These are phyloP conservation scores for Hypsopygia costalis DNA, from an alignment of 2,888 invertebrate species.

Conservation along the genomic window DNA sequence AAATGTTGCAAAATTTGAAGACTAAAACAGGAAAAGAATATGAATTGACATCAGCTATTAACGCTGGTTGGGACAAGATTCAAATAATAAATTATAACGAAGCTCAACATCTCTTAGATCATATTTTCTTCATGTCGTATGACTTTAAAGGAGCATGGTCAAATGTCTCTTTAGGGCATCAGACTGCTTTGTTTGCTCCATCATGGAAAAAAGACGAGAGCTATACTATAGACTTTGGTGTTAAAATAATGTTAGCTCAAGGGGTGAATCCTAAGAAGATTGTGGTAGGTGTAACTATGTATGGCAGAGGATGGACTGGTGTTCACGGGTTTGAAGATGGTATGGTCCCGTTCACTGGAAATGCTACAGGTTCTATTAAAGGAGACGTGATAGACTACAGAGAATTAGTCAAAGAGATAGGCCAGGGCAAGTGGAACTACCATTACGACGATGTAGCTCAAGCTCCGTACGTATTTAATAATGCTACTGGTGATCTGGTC, in stretches of 20 bases:
- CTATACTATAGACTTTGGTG: conserved; percentile 75
- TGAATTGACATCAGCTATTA: conserved; percentile 71
- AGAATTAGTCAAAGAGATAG: conserved; percentile 64
- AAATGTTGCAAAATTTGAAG: conserved; percentile 64
- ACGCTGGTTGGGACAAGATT: conserved; percentile 74
- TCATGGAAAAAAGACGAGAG: conserved; percentile 68
- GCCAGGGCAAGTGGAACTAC: conserved; percentile 67
- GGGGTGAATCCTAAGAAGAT: conserved; percentile 70
- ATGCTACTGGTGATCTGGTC: conserved; percentile 62
- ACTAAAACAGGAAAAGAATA: conserved; percentile 65
- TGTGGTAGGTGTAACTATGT: conserved; percentile 72
- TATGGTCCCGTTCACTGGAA: conserved; percentile 63
- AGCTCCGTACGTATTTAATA: conserved; percentile 69
- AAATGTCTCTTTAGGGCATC: conserved; percentile 67
- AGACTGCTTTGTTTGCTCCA: conserved; percentile 64
- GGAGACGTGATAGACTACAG: conserved; percentile 73
- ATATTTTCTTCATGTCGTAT: conserved; percentile 74
- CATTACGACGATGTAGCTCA: conserved; percentile 67
- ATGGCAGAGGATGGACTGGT: conserved; percentile 73
- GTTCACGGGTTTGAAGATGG: conserved; percentile 53
- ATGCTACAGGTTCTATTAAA: conserved; percentile 66
- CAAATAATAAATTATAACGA: conserved; percentile 69
- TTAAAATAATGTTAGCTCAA: conserved; percentile 64
- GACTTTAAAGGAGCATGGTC: conserved; percentile 77
- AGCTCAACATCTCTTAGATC: conserved; percentile 73